Evolutionary conservation across 2,888 invertebrate species (phyloP).

Genomic region (Erebia epiphron): DNA sequence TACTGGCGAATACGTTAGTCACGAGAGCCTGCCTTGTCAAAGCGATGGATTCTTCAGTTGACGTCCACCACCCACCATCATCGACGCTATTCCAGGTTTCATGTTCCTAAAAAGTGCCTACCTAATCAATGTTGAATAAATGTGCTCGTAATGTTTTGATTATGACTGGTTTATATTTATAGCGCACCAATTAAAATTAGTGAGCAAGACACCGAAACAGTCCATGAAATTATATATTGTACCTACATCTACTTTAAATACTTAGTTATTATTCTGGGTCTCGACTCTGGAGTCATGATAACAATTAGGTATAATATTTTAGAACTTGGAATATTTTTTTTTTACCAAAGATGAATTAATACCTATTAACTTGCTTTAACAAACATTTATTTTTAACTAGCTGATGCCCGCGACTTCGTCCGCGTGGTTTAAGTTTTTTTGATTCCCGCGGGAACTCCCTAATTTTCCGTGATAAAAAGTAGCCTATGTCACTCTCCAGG

Average conservation of each 20-base stretch:
- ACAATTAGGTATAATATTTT: background rate
- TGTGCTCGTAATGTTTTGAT: slow-evolving; percentile 23
- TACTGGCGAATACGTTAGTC: slow-evolving; percentile 50
- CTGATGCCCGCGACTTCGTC: too few relatives aligned
- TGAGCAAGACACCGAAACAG: background rate
- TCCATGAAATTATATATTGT: background rate
- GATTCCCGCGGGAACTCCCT: too few relatives aligned
- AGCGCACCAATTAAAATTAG: background rate
- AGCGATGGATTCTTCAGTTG: slow-evolving; percentile 56
- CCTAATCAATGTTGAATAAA: slow-evolving; percentile 23
- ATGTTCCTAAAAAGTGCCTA: slow-evolving; percentile 28
- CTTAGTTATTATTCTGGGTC: background rate
- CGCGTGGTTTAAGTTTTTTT: too few relatives aligned
- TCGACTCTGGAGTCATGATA: background rate
- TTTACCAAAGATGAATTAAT: too few relatives aligned
- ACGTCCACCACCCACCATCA: slow-evolving; percentile 57
- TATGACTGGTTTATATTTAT: slow-evolving; percentile 20
- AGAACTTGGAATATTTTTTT: too few relatives aligned
- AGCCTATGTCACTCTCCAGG: too few relatives aligned
- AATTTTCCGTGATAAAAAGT: too few relatives aligned
- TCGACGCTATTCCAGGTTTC: slow-evolving; percentile 44
- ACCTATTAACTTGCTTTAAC: too few relatives aligned
- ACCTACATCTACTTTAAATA: background rate
- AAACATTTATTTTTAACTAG: too few relatives aligned
- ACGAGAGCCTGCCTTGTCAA: slow-evolving; percentile 53